Evolutionary conservation across 2,797 vertebrate species (phyloP), one percentile per base, ranked within the genome.

Genomic region (Valencia hispanica): DNA sequence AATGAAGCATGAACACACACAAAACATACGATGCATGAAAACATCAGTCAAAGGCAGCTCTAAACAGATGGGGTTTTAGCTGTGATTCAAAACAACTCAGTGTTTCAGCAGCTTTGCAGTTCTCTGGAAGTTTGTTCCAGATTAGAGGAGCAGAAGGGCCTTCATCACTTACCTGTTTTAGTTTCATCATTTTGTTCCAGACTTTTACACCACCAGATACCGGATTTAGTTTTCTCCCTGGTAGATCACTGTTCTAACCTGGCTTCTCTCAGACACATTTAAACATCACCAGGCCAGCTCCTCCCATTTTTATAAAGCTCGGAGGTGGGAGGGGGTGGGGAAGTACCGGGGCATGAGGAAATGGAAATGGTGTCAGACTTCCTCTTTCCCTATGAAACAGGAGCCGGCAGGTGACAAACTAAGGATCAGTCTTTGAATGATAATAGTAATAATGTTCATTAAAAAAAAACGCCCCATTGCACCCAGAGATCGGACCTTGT

Each of bases 101-200:
- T n/a, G n/a, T n/a, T n/a, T n/a, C n/a, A n/a, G n/a, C n/a, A n/a
- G n/a, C n/a, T n/a, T n/a, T n/a, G n/a, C n/a, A n/a, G n/a, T n/a
- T n/a, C n/a, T n/a, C n/a, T n/a, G n/a, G n/a, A n/a, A n/a, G n/a
- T n/a, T n/a, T n/a, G n/a, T n/a, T n/a, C n/a, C n/a, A n/a, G n/a
- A n/a, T n/a, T n/a, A n/a, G n/a, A n/a, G n/a, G n/a, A n/a, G n/a
- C n/a, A n/a, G n/a, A n/a, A n/a, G n/a, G n/a, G n/a, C n/a, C n/a
- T n/a, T n/a, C n/a, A n/a, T 12, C 41, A 78, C 88, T 78, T 63
- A 87, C 89, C 84, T 82, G 80, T 1, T 78, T 81, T 0, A 73
- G 5, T 45, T 81, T 57, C 87, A 85, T 88, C 17, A n/a, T 45
- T 75, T 22, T 43, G 30, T n/a, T 2, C 43, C 57, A 69, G 7